Evolutionary conservation across 2,888 invertebrate species (phyloP), one percentile per base, ranked within the genome.

Genomic region (Criorhina ranunculi): DNA sequence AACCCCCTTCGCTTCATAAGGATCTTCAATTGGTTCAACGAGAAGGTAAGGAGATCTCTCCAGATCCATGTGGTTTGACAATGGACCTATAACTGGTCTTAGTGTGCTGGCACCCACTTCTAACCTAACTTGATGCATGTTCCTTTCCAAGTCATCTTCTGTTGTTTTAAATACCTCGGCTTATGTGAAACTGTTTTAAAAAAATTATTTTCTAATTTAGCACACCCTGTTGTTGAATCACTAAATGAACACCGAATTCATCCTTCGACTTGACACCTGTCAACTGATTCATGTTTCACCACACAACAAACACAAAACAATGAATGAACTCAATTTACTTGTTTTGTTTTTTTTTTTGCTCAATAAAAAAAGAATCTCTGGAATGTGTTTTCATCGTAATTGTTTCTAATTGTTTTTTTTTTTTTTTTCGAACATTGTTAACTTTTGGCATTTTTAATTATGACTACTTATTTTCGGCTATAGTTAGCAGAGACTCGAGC

Each of bases 241-340:
- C 24, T 24, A 24, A 24, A 24, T 24, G 24, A 24, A 33, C 31
- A 62, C 15, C 29, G 17, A 12, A 42, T 24, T 15, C 24, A n/a
- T 12, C 40, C 17, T 24, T 9, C 15, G 15, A 12, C 40, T 12
- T 19, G 35, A 57, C 57, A 57, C 24, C 62, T 64, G 49, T 37
- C 49, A 35, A 19, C 64, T 51, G 64, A 49, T 51, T 51, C 37
- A 29, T 33, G 15, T 29, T 40, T 40, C 6, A 24, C 31, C 17
- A 29, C 6, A 12, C 15, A 44, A 4, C n/a, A 44, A 33, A 31
- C 2, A 1, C 15, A 33, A 35, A 64, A 51, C 37, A 64, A 35
- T 49, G 35, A 64, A 37, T 64, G 64, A 49, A 62, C 6, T 62
- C 44, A 59, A 60, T 60, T 60, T 60, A 12, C 29, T 35, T n/a